A percentile compares a stretch with the other conserved stretches of the same genome.
Evolutionary conservation across 2,888 invertebrate genomes (phyloP).

Genomic region (Cotesia congregata): DNA sequence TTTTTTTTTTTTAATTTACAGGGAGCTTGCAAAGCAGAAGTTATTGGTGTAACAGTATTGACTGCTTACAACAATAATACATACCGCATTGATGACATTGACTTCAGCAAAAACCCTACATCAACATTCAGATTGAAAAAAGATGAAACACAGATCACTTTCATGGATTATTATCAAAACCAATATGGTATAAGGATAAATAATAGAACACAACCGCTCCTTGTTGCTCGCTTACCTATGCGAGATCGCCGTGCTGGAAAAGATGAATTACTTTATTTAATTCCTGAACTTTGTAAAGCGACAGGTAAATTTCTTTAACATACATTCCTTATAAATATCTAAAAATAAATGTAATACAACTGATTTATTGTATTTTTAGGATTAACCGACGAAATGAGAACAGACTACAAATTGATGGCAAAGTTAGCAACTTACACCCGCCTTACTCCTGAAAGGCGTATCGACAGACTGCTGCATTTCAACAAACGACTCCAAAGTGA

Average conservation of each 20-base stretch:
- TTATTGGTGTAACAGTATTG: constrained; percentile 76
- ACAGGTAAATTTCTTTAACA: constrained; percentile 75
- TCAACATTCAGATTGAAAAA: constrained; percentile 70
- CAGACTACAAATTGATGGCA: constrained; percentile 77
- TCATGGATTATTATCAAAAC: constrained; percentile 77
- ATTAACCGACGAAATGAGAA: constrained; percentile 78
- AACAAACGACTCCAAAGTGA: constrained; percentile 74
- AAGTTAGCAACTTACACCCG: constrained; percentile 82
- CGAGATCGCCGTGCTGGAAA: constrained; percentile 82
- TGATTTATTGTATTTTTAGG: constrained; percentile 48
- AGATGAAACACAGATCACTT: constrained; percentile 69
- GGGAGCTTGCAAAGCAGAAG: constrained; percentile 45
- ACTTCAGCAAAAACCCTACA: constrained; percentile 70
- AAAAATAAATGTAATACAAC: neutral
- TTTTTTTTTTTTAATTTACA: constrained; percentile 26
- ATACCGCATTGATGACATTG: constrained; percentile 82
- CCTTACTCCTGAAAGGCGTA: constrained; percentile 78
- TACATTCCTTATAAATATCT: neutral
- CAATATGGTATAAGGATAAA: constrained; percentile 79
- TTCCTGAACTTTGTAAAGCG: constrained; percentile 88
- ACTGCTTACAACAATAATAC: constrained; percentile 85
- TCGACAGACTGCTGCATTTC: constrained; percentile 78
- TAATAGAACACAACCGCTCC: constrained; percentile 81
- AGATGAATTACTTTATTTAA: constrained; percentile 77
- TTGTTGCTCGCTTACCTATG: constrained; percentile 80